phyloP scores from a whole-genome alignment of 2,113 vertebrate species.

The Phyllostomus hastatus region DNA sequence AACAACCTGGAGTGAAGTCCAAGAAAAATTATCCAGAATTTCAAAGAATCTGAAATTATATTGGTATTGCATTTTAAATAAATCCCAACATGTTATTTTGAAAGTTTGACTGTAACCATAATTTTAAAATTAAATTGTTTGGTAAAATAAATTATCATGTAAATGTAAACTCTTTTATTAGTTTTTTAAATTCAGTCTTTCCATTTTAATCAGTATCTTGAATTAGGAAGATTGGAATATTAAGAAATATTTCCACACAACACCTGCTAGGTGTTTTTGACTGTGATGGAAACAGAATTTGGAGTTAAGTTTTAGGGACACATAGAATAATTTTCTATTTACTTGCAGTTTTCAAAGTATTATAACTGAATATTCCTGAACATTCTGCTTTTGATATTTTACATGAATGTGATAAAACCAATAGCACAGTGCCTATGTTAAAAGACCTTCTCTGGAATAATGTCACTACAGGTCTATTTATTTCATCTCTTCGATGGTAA shows the following conservation, averaged over 20 bases:
- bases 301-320: neutral
- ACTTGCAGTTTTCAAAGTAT: neutral
- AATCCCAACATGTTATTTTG: neutral
- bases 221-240: neutral
- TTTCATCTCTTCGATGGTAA: neutral
- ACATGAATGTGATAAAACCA: neutral
- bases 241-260: neutral
- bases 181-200: neutral
- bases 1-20: neutral
- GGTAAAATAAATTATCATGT: neutral
- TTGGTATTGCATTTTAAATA: neutral
- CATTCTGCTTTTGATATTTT: neutral
- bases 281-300: neutral
- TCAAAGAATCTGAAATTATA: neutral
- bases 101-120: neutral
- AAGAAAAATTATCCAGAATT: neutral
- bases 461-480: neutral
- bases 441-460: neutral
- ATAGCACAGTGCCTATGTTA: neutral
- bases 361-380: neutral
- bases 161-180: neutral
- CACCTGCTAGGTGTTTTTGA: neutral
- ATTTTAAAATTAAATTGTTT: neutral
- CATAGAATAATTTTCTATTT: neutral
- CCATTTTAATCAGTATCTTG: neutral